These are phyloP conservation scores for Hypotaenidia okinawae DNA, from an alignment of 2,797 vertebrate genomes.

Conservation along the genomic window DNA sequence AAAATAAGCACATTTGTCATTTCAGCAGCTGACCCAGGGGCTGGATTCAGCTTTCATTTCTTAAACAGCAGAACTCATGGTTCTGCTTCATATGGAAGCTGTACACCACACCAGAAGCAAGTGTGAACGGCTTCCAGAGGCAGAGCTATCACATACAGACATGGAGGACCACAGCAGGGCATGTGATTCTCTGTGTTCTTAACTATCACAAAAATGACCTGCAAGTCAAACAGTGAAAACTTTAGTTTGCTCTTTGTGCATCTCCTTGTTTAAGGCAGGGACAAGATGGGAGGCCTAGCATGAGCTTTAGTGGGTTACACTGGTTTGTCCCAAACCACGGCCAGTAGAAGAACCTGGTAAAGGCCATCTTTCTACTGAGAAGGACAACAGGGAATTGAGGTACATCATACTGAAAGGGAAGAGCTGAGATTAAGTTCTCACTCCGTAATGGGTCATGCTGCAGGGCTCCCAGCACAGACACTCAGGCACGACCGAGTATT, in stretches of 20 bases:
- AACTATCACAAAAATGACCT: neutral
- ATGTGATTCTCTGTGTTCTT: neutral
- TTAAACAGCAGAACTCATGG: neutral
- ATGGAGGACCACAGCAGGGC: rapidly evolving
- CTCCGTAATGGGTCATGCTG: neutral
- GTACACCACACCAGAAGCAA: neutral
- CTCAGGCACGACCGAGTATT: neutral
- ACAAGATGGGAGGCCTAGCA: neutral
- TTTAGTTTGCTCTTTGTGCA: neutral
- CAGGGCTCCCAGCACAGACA: neutral
- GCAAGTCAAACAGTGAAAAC: neutral
- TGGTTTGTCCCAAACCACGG: neutral
- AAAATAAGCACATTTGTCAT: neutral
- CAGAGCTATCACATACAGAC: rapidly evolving
- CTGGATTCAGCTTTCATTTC: neutral
- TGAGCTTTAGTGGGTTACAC: neutral
- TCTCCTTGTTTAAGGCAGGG: neutral
- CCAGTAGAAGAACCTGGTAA: neutral
- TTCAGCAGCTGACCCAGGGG: neutral
- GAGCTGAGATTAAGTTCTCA: neutral
- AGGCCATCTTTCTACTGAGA: neutral
- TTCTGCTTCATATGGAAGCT: neutral
- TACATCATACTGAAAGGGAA: neutral
- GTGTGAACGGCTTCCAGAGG: neutral
- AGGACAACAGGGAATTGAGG: neutral